phyloP scores from a whole-genome alignment of 2,888 invertebrate species.

The Microplitis manilae region DNA sequence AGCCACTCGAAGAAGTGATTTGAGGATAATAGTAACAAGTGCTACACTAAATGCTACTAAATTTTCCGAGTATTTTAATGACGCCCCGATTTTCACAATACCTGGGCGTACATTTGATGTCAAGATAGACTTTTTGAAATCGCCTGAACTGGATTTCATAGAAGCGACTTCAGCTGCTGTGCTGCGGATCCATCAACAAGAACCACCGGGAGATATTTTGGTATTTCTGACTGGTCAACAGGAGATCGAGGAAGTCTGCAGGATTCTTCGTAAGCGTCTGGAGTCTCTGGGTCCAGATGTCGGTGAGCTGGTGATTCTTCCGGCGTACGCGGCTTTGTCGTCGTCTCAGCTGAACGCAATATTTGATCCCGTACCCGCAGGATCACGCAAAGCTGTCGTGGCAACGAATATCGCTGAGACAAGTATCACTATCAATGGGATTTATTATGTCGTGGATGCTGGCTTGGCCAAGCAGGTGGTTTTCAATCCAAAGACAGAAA shows the following conservation, averaged over 20 bases:
- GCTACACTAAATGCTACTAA: conserved; percentile 99
- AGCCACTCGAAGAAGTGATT: conserved; percentile 91
- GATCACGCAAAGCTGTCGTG: conserved; percentile 96
- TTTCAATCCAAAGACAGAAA: conserved; percentile 96
- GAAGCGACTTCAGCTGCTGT: conserved; percentile 98
- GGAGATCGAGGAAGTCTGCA: conserved; percentile 99
- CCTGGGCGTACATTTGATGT: conserved; percentile 98
- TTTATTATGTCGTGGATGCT: conserved; percentile 99
- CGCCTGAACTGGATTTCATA: conserved; percentile 98
- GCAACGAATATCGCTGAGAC: conserved; percentile 99
- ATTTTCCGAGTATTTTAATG: conserved; percentile 98
- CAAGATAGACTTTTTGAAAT: conserved; percentile 95
- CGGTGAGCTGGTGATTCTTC: conserved; percentile 96
- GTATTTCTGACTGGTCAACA: conserved; percentile 96
- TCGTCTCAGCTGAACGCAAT: conserved; percentile 99
- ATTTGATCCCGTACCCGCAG: conserved; percentile 98
- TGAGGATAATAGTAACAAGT: conserved; percentile 98
- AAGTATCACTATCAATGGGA: conserved; percentile 98
- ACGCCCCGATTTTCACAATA: conserved; percentile 98
- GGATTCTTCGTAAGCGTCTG: conserved; percentile 98
- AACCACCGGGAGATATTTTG: conserved; percentile 94
- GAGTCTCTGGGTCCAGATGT: conserved; percentile 97
- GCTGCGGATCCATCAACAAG: conserved; percentile 98
- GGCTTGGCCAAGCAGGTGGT: conserved; percentile 99
- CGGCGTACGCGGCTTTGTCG: conserved; percentile 97